Evolutionary conservation across 2,888 invertebrate genomes (phyloP).

Genomic region (Cosmopolites sordidus): DNA sequence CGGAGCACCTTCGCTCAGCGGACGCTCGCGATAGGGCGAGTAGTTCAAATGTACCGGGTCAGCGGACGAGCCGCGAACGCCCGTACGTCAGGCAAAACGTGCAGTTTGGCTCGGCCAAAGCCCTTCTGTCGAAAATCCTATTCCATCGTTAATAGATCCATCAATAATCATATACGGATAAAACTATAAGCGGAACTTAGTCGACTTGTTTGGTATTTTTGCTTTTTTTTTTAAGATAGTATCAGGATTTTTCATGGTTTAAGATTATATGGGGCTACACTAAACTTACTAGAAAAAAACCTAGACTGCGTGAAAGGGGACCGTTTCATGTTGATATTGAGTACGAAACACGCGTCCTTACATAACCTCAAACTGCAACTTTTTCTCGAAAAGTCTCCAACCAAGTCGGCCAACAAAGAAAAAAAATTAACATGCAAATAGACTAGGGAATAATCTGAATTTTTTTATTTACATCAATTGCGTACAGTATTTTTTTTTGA

Average conservation of each 20-base stretch:
- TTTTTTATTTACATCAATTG: slow-evolving; percentile 43
- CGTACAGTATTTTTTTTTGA: slow-evolving; percentile 31
- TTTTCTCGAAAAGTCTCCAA: not conserved
- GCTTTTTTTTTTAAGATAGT: not conserved
- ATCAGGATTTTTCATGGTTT: not conserved
- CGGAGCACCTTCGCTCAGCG: too few species aligned
- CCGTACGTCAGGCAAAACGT: too few species aligned
- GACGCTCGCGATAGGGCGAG: too few species aligned
- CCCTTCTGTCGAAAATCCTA: slow-evolving; percentile 5
- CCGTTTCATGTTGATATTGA: too few species aligned
- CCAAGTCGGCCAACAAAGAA: slow-evolving; percentile 17
- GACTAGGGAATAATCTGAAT: slow-evolving; percentile 28
- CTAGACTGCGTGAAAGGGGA: not conserved
- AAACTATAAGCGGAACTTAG: slow-evolving; percentile 24
- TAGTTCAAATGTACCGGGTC: too few species aligned
- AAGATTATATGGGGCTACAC: slow-evolving; percentile 2
- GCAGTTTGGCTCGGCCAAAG: not conserved
- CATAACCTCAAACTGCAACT: not conserved
- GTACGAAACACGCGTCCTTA: not conserved
- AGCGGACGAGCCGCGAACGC: too few species aligned
- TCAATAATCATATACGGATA: slow-evolving; percentile 9
- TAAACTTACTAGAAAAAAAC: not conserved
- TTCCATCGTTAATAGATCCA: slow-evolving; percentile 7
- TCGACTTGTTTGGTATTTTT: slow-evolving; percentile 11
- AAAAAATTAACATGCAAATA: slow-evolving; percentile 25